Evolutionary conservation across 2,113 vertebrate species (phyloP), one percentile per base, ranked within the genome.

Genomic region (Thermophis baileyi): DNA sequence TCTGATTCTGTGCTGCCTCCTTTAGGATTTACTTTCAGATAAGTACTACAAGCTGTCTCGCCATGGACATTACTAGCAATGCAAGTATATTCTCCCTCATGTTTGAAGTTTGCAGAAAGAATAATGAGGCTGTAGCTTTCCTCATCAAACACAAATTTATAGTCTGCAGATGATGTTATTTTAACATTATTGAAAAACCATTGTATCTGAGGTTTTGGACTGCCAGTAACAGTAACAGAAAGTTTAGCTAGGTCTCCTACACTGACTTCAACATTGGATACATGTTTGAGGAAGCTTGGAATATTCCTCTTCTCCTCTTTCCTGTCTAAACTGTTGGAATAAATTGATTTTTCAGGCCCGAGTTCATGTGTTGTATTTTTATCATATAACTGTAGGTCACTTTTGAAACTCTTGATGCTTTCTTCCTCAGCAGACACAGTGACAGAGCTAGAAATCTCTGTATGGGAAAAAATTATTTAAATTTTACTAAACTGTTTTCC

Each of bases 341-440:
- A 97, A 96, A 94, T 95, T 97, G 98, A 97, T 93, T 98, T 94
- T 96, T 98, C 98, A 99, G 98, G 98, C 95, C 97, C 96, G 98
- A 98, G 98, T 98, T 99, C 98, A 98, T 98, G 98, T 98, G 98
- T 98, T 99, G 98, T 98, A 27, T 97, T 96, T 97, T 95, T 98
- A 89, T 98, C 94, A 94, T 97, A 95, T 96, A 99, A 97, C 87
- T 97, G 98, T 96, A 99, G 97, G 94, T 97, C 90, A 93, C 96
- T 98, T 97, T 96, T 98, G 98, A 97, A 98, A 97, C 97, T 97
- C 96, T 98, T 98, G 96, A 97, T 97, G 97, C 97, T 98, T 96
- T 98, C 97, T 95, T 99, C 98, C 97, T 98, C 97, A 95, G 98
- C 97, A 98, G 98, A 96, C 91, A 96, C 97, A 98, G 97, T 93